These are phyloP conservation scores for Quadroppia sp. DNA, from an alignment of 2,888 invertebrate genomes.

Conservation along the genomic window DNA sequence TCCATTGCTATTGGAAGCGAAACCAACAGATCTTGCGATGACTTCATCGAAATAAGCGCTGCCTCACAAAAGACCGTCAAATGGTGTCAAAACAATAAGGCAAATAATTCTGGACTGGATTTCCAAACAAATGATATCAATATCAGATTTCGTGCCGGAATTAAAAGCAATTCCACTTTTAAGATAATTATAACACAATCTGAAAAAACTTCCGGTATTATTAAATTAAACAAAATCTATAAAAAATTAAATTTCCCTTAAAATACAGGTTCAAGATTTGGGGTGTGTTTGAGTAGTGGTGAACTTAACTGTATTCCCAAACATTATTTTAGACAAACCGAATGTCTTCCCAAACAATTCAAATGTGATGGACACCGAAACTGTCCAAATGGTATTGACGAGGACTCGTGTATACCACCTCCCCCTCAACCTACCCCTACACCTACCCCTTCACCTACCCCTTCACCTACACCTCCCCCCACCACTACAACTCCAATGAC, in stretches of 20 bases:
- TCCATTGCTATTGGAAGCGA: background rate
- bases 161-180: background rate
- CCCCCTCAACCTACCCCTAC: background rate
- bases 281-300: background rate
- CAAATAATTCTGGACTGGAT: background rate
- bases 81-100: background rate
- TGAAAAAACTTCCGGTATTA: no score
- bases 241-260: no score
- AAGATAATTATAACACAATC: background rate
- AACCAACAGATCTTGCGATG: background rate
- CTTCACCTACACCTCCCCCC: background rate
- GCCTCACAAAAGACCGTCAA: background rate
- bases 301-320: background rate
- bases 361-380: slow-evolving; percentile 14
- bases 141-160: background rate
- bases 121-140: background rate
- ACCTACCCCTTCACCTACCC: background rate
- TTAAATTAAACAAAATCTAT: no score
- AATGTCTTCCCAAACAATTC: background rate
- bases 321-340: no score
- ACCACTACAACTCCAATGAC: background rate
- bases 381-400: slow-evolving; percentile 6
- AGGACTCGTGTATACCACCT: background rate
- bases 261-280: background rate
- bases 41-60: background rate